Evolutionary conservation across 2,888 invertebrate species (phyloP).

Genomic region (Junonia oenone): DNA sequence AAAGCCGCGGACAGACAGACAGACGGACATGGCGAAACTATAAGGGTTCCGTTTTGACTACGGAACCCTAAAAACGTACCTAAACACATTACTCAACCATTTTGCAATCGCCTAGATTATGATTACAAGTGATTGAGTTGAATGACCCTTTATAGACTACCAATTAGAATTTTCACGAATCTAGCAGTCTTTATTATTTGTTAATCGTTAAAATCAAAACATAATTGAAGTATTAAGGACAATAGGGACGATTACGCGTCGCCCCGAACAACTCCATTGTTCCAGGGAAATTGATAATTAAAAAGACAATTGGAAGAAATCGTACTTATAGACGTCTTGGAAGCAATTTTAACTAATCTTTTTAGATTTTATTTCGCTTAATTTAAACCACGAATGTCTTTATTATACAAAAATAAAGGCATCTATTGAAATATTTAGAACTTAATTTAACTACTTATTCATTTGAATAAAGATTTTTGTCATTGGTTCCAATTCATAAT

Average conservation of each 20-base stretch:
- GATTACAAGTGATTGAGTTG: not conserved
- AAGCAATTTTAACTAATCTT: conserved; percentile 7
- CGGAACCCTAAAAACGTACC: too few relatives aligned
- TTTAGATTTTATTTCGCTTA: not conserved
- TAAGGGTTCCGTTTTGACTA: too few relatives aligned
- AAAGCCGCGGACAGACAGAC: too few relatives aligned
- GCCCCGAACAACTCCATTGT: conserved; percentile 6
- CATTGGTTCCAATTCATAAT: too few relatives aligned
- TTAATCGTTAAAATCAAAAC: conserved; percentile 12
- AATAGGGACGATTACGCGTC: conserved; percentile 16
- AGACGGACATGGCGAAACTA: too few relatives aligned
- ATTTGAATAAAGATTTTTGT: too few relatives aligned
- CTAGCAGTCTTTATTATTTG: conserved; percentile 5
- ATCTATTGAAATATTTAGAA: too few relatives aligned
- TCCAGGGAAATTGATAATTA: conserved; percentile 14
- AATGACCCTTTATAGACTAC: not conserved
- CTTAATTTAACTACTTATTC: too few relatives aligned
- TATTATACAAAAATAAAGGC: not conserved
- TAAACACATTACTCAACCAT: too few relatives aligned
- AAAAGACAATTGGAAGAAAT: conserved; percentile 15
- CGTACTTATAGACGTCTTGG: conserved; percentile 3
- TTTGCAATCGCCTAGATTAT: too few relatives aligned
- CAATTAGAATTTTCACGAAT: not conserved
- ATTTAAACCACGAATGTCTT: not conserved
- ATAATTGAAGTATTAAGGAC: conserved; percentile 16